Percentiles rank a stretch among this genome's conserved stretches.
phyloP scores from a whole-genome alignment of 2,888 invertebrate genomes.

The Linnaemya tessellans region DNA sequence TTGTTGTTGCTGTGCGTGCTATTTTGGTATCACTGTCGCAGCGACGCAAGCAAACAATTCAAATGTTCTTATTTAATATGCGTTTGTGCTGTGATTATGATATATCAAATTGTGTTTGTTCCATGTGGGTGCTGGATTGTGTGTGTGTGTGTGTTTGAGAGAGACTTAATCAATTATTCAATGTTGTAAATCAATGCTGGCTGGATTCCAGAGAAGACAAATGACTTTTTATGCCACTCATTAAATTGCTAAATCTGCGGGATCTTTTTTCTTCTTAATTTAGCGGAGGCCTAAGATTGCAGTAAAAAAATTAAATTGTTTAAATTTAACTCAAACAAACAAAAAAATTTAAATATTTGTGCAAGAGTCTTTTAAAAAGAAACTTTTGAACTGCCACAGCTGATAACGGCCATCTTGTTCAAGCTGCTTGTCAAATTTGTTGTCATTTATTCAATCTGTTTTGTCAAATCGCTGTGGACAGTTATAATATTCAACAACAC shows the following conservation, averaged over 20 bases:
- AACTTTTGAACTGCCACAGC: too few species aligned
- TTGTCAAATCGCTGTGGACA: too few species aligned
- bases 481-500: too few species aligned
- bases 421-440: too few species aligned
- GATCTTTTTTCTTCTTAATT: slow-evolving; percentile 1
- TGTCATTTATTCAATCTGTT: too few species aligned
- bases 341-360: too few species aligned
- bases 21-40: neutral
- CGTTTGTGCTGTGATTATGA: neutral
- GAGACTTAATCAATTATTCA: slow-evolving; percentile 56
- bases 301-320: neutral
- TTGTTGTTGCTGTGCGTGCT: slow-evolving; percentile 1
- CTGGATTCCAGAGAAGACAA: slow-evolving; percentile 29
- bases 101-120: neutral
- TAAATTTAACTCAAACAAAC: too few species aligned
- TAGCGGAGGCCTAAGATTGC: neutral
- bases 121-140: neutral
- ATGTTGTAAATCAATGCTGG: slow-evolving; percentile 53
- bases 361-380: too few species aligned
- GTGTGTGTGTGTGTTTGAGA: neutral
- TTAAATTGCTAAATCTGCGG: slow-evolving; percentile 31
- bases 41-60: too few species aligned
- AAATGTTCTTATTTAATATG: neutral
- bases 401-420: too few species aligned
- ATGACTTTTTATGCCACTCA: slow-evolving; percentile 33